Percentiles rank a stretch among this genome's conserved stretches.
Conservation (phyloP, 2,888 invertebrate genomes). For the Odontomyia ornata region DNA sequence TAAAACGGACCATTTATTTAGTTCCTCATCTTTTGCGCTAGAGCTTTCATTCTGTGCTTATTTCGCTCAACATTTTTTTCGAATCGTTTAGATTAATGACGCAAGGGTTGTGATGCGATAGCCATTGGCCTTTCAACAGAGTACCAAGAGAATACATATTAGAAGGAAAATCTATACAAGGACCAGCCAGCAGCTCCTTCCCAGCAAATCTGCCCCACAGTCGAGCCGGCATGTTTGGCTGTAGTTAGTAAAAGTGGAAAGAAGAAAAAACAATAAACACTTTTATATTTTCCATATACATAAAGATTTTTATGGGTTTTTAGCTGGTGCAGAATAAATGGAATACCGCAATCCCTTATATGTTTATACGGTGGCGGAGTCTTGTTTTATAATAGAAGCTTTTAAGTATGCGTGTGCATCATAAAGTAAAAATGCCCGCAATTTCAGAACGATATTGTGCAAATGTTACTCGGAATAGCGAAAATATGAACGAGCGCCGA, state of each 20-base stretch:
- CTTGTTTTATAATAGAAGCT: neutral
- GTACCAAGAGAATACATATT: slow-evolving; percentile 3
- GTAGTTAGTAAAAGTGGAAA: slow-evolving; percentile 15
- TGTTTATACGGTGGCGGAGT: neutral
- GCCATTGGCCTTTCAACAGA: slow-evolving; percentile 23
- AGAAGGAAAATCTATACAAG: slow-evolving; percentile 9
- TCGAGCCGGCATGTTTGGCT: neutral
- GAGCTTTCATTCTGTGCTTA: slow-evolving; percentile 42
- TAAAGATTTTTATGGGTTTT: slow-evolving; percentile 48
- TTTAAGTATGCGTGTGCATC: slow-evolving; percentile 46
- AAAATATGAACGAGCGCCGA: no score
- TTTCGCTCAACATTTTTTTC: slow-evolving; percentile 48
- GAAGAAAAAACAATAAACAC: slow-evolving; percentile 47
- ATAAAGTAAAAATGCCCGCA: slow-evolving; percentile 46
- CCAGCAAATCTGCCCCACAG: neutral
- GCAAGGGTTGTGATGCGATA: slow-evolving; percentile 45
- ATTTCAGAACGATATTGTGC: slow-evolving; percentile 46
- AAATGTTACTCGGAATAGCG: slow-evolving; percentile 41
- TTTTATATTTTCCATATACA: slow-evolving; percentile 49
- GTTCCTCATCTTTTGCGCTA: slow-evolving; percentile 21
- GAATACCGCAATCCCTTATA: slow-evolving; percentile 45
- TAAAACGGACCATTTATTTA: slow-evolving; percentile 50
- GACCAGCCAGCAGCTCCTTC: slow-evolving; percentile 1
- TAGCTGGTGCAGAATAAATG: slow-evolving; percentile 47
- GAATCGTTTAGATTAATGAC: slow-evolving; percentile 49